Conservation (phyloP, 2,113 vertebrate genomes). For the Rhipidura dahli region DNA sequence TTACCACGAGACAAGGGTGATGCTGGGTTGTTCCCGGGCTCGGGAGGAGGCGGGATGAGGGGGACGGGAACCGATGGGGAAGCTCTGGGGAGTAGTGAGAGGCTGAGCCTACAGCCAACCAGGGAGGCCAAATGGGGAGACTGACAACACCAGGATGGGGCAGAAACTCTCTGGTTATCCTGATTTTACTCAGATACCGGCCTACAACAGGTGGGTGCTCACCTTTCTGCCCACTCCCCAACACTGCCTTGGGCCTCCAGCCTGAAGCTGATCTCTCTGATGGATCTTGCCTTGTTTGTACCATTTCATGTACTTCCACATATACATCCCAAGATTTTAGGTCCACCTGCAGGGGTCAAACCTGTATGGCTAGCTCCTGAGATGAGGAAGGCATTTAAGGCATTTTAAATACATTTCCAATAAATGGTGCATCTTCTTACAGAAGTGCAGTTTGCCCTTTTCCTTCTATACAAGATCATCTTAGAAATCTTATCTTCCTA, state of each 20-base stretch:
- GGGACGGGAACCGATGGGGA: no score
- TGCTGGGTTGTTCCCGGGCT: no score
- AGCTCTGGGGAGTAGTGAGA: no score
- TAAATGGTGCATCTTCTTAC: neutral
- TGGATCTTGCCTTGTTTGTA: neutral
- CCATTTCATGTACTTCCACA: neutral
- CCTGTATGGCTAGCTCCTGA: neutral
- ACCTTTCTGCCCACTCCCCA: neutral
- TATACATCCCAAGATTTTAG: neutral
- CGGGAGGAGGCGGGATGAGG: no score
- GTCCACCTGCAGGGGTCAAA: neutral
- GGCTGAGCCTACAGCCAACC: no score
- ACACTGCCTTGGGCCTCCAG: rapidly evolving
- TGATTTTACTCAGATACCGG: no score
- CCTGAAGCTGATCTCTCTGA: neutral
- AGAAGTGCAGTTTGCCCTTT: neutral
- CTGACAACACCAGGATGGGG: no score
- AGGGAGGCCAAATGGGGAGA: no score
- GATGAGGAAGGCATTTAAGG: neutral
- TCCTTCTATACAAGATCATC: neutral
- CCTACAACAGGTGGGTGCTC: no score
- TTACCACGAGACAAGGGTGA: no score
- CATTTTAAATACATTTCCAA: neutral
- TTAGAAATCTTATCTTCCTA: neutral
- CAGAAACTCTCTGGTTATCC: no score